Base-by-base conservation (phyloP, 1,140 invertebrate species). In the Rhysida immarginata region DNA sequence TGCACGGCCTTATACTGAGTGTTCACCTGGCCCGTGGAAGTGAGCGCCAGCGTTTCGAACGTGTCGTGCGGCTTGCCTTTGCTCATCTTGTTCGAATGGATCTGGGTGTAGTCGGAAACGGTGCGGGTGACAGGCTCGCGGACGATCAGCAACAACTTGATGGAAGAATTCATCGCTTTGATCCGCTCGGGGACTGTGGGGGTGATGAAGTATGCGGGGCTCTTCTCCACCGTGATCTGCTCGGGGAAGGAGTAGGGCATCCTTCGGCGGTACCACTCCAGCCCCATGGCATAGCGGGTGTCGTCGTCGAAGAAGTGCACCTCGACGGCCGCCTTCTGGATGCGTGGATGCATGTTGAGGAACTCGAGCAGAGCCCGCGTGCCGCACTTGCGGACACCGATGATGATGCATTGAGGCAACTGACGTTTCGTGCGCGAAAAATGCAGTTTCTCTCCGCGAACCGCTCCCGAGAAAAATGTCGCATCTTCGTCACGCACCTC, bases 71-170 rank as follows among this genome's bases (percentile, higher is more conserved):
- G 18, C 42, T 64, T 63, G 56, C 62, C 57, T 16, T 46, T 56
- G 13, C 11, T 27, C 24, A 52, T 20, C 26, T 61, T 58, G 21
- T 68, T 66, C 46, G 50, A 55, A 24, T 56, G 46, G 26, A 73
- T 61, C 59, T 77, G 75, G 23, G 72, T 67, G 60, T 75, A 77
- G 61, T 78, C 77, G 0, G 77, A 78, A 46, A 79, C 73, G 18
- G 76, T 69, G 35, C 77, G 59, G 2, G 71, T 77, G 23, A 79
- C 75, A 0, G 77, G 77, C 61, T 79, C 74, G 16, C 77, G 61
- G 1, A 79, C 72, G 11, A 79, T 77, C 2, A 79, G 52, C 1
- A 79, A 69, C 2, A 79, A 62, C 59, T 75, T 75, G 16, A 75
- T 69, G 18, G 66, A 63, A 20, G 68, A 66, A 53, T 78, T 75